Evolutionary conservation across 1,140 invertebrate genomes (phyloP), one percentile per base, ranked within the genome.

Genomic region (Aphelinus certus): DNA sequence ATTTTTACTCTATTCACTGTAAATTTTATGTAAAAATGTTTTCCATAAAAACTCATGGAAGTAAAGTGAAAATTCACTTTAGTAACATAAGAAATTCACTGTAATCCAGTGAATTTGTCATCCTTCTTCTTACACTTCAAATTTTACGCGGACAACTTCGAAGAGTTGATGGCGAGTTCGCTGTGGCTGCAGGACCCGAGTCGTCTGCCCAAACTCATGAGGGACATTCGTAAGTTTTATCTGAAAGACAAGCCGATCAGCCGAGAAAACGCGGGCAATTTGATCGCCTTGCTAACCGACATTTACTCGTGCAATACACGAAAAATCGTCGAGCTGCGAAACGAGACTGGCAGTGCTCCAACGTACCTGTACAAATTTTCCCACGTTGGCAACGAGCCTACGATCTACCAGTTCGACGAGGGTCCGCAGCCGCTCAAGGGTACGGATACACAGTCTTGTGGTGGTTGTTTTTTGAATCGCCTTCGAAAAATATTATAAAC

Each of bases 301-400:
- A 48, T 10, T 46, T 43, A 68, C 53, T 7, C 10, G 3, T 7
- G 49, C 58, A n/a, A n/a, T 4, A 45, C 9, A 7, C 47, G 77
- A 26, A 69, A 43, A 46, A 26, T 73, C 10, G 64, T 68, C 1
- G 46, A 79, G 9, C 7, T 62, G 6, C 58, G 66, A 65, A 79
- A 71, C 1, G 55, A 53, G 9, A 57, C 43, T 7, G 64, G 62
- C 0, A 63, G 56, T 3, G 66, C 62, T 7, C 47, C 66, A 9
- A 77, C 73, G 5, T 77, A 77, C 47, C 10, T 71, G 0, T 79
- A 73, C 46, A 51, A 53, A n/a, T 77, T 77, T 70, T 75, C 78
- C 0, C 76, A 76, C 1, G 7, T 69, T 2, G 76, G 76, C 2
- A 42, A 73, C 3, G 55, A 75, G 45, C 51, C 51, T 1, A 71